A percentile compares a stretch with the other conserved stretches of the same genome.
Evolutionary conservation across 2,113 vertebrate genomes (phyloP).

Genomic region (Rhadina sibilatrix): DNA sequence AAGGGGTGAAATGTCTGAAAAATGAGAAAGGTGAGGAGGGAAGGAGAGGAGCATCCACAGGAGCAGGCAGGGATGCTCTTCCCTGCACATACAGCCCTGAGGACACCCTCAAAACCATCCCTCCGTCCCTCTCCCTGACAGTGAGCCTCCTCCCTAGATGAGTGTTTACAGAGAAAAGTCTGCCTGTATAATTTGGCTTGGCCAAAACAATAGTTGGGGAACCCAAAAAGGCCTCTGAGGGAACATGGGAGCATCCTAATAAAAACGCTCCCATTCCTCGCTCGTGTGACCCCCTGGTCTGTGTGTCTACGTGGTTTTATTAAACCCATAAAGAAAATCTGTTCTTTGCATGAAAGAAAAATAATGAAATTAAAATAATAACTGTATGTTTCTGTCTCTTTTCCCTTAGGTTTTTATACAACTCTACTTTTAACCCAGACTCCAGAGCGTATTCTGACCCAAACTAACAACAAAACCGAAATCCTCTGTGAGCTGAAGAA

Average conservation of each 20-base stretch:
- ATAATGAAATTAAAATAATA: neutral
- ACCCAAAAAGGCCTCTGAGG: neutral
- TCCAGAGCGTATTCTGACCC: neutral
- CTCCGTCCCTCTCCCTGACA: neutral
- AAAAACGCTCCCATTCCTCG: neutral
- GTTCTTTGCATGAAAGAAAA: neutral
- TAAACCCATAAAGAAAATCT: neutral
- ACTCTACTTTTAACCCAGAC: neutral
- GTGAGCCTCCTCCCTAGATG: neutral
- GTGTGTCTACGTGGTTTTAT: neutral
- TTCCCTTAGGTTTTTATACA: neutral
- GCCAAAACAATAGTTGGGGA: neutral
- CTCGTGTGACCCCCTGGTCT: accelerated
- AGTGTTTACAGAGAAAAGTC: neutral
- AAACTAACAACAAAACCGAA: neutral
- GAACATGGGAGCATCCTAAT: neutral
- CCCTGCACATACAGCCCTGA: accelerated
- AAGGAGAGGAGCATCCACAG: neutral
- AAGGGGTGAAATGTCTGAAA: neutral
- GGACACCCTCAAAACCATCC: neutral
- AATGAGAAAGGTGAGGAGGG: neutral
- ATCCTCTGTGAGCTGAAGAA: neutral
- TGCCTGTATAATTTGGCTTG: neutral
- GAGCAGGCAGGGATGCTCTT: neutral
- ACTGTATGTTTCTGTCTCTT: neutral